Evolutionary conservation across 2,797 vertebrate species (phyloP).

Genomic region (Cygnus olor): DNA sequence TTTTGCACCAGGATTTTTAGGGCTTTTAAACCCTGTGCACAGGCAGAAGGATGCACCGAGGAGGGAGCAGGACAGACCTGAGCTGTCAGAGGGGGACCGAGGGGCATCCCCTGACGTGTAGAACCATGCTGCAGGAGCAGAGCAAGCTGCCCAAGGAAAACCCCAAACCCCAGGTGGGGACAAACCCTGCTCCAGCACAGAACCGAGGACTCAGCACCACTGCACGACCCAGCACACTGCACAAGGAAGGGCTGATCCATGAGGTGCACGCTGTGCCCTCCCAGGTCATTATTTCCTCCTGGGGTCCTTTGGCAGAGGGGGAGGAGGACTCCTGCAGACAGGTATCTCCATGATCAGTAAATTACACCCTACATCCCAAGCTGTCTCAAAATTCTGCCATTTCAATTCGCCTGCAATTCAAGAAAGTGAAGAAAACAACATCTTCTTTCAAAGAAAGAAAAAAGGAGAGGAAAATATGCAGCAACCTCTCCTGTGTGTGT

Average conservation of each 20-base stretch:
- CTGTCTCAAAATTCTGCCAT: not conserved
- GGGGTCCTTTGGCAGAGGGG: not conserved
- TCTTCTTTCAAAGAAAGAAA: conserved; percentile 39
- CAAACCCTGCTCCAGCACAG: not conserved
- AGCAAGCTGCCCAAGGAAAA: not conserved
- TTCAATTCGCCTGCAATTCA: not conserved
- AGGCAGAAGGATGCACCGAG: not conserved
- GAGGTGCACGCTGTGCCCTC: not conserved
- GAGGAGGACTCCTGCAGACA: not conserved
- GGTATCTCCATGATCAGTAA: not conserved
- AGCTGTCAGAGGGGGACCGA: not conserved
- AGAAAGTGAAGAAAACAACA: conserved; percentile 27
- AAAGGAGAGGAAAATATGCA: conserved; percentile 47
- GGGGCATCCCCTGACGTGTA: not conserved
- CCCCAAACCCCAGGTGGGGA: no score
- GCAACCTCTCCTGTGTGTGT: conserved; percentile 66
- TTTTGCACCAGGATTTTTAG: not conserved
- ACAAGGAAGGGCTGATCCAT: not conserved
- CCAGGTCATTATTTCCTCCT: not conserved
- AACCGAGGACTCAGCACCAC: no score
- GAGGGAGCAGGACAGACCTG: not conserved
- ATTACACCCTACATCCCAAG: not conserved
- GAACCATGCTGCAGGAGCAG: no score
- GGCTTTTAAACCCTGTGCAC: accelerated
- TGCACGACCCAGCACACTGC: no score